A percentile compares a stretch with the other conserved stretches of the same genome.
Conservation (phyloP, 2,113 vertebrate species). For the Nettapus auritus region DNA sequence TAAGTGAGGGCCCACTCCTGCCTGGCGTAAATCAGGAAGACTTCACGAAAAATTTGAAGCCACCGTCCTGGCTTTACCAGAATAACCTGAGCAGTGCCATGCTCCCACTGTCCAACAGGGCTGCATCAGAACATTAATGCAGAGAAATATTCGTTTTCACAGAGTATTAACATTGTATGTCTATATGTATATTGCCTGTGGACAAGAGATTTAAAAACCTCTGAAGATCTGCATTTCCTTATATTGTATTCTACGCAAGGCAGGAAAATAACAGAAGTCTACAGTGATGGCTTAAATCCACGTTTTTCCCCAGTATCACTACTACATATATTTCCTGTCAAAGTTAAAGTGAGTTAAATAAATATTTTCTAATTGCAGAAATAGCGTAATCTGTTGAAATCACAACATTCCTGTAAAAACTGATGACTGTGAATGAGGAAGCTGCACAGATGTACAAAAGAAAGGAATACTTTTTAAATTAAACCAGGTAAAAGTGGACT, state of each 20-base stretch:
- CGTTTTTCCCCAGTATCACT: not conserved
- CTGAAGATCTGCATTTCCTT: constrained; percentile 26
- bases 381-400: not conserved
- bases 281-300: constrained; percentile 42
- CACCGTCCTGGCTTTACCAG: not conserved
- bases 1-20: not conserved
- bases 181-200: constrained; percentile 16
- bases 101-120: not conserved
- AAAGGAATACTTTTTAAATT: not conserved
- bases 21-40: not conserved
- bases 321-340: accelerated
- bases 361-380: not conserved
- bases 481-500: not conserved
- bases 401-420: not conserved
- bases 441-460: not conserved
- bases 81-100: not conserved
- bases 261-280: constrained; percentile 48
- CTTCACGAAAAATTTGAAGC: not conserved
- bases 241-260: constrained; percentile 40
- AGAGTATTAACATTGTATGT: constrained; percentile 7
- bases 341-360: not conserved
- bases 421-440: not conserved
- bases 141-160: not conserved
- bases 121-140: not conserved
- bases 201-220: constrained; percentile 34